Percentiles rank a stretch among this genome's conserved stretches.
These are phyloP conservation scores for Zapornia atra DNA, from an alignment of 2,113 vertebrate species.

Conservation along the genomic window DNA sequence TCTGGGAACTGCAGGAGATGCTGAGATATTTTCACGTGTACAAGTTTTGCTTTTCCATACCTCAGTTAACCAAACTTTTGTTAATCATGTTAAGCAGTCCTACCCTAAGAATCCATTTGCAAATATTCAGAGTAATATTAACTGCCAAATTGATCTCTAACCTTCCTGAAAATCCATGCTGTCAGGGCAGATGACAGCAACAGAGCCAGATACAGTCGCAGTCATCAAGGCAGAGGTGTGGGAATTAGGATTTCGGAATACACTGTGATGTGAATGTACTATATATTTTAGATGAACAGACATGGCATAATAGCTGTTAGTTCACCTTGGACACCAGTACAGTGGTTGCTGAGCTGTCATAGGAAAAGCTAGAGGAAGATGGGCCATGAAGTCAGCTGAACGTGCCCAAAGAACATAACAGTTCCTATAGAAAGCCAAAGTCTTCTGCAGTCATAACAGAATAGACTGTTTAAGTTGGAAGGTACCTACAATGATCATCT, in stretches of 20 bases:
- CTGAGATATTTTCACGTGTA: neutral
- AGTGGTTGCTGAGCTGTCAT: neutral
- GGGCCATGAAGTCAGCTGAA: neutral
- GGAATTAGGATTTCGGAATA: neutral
- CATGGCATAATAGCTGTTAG: neutral
- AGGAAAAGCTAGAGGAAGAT: neutral
- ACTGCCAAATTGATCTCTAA: neutral
- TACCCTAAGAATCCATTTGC: neutral
- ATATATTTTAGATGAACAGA: neutral
- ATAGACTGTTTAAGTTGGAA: too few relatives aligned
- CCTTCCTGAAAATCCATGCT: neutral
- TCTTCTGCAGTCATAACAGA: neutral
- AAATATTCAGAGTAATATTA: neutral
- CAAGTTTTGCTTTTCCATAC: neutral
- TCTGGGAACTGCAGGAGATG: neutral
- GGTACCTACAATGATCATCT: too few relatives aligned
- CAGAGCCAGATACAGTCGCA: neutral
- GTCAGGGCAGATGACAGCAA: neutral
- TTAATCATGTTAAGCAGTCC: neutral
- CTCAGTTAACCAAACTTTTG: neutral
- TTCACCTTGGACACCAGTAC: rapidly evolving
- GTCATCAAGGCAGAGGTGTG: neutral
- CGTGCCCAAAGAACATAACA: neutral
- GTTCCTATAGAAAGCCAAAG: neutral
- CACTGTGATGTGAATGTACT: neutral